Base-by-base conservation (phyloP, 2,888 invertebrate genomes). In the Drosophila meridiana region DNA sequence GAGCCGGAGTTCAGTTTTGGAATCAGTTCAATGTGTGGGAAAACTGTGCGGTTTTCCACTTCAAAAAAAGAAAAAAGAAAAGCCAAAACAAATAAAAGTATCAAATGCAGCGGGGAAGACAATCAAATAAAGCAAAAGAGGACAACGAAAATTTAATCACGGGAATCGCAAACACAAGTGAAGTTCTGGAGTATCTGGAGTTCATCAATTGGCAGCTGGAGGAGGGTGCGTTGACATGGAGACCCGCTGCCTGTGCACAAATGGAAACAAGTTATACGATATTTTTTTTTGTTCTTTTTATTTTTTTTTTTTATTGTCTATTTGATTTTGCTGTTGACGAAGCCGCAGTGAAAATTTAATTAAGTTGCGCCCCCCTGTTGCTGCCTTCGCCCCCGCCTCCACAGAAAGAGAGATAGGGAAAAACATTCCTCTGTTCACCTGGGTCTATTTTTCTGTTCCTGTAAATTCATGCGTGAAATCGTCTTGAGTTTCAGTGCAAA, bases 331-430 rank as follows among this genome's bases (percentile, higher is more conserved):
- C 70, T 68, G 76, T 87, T 86, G 80, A 79, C 83, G 87, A 91
- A 91, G 90, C 89, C 87, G 87, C 88, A 84, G 82, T 87, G 88
- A 79, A 91, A 90, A 91, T 91, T 91, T 91, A 91, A 91, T 91
- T 91, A 91, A 91, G 83, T 87, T 78, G 75, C 79, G 56, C 77
- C 81, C 81, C 57, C 48, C 26, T 76, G 48, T 69, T 65, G 74
- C 52, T 67, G 75, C 32, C 40, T 61, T 34, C 28, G 4, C 20
- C 65, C 73, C 38, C 38, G 11, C 38, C 55, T 26, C 20, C 56
- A 47, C 43, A 47, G 45, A 2, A 11, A 14, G 40, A 4, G 40
- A n/a, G 40, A 13, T 20, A 20, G 20, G 20, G 20, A 56, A 61
- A 3, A 45, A 59, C 11, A 80, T 74, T 56, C 68, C 53, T 20